Percentiles rank a stretch among this genome's conserved stretches.
phyloP scores from a whole-genome alignment of 2,888 invertebrate genomes.

The Ochlodes sylvanus region DNA sequence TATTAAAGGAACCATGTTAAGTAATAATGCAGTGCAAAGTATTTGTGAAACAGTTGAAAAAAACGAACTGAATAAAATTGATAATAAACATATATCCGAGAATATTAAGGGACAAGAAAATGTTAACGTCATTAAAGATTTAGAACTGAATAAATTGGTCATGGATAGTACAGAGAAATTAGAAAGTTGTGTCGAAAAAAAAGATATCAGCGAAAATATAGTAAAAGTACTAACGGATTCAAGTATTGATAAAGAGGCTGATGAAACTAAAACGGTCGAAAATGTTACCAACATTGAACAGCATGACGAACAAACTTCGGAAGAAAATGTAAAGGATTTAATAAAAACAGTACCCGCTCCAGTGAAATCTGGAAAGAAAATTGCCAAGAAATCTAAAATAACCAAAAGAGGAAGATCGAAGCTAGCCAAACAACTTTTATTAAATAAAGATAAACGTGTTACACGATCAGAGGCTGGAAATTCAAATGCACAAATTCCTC shows the following conservation, averaged over 20 bases:
- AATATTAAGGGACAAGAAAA: too few species aligned
- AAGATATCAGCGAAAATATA: not conserved
- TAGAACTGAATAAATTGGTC: too few species aligned
- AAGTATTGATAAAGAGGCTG: conserved; percentile 6
- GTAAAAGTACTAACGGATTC: conserved; percentile 22
- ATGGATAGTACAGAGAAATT: too few species aligned
- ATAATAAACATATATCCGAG: too few species aligned
- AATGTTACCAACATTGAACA: not conserved
- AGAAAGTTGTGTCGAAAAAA: not conserved
- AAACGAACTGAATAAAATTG: not conserved
- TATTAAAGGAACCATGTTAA: not conserved
- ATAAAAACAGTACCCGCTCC: not conserved
- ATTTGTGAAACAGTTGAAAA: not conserved
- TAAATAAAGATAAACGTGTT: conserved; percentile 47
- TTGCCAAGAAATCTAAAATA: conserved; percentile 15
- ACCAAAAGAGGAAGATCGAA: conserved; percentile 47
- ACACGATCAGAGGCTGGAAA: conserved; percentile 51
- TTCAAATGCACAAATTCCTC: conserved; percentile 38
- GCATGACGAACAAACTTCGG: not conserved
- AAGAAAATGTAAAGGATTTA: conserved; percentile 35
- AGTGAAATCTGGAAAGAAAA: conserved; percentile 14
- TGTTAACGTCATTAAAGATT: too few species aligned
- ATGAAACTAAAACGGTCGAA: conserved; percentile 16
- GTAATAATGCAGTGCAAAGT: not conserved
- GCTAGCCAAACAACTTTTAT: conserved; percentile 38